A percentile compares a stretch with the other conserved stretches of the same genome.
Evolutionary conservation across 2,888 invertebrate genomes (phyloP).

Genomic region (Pachliopta kotzebuea): DNA sequence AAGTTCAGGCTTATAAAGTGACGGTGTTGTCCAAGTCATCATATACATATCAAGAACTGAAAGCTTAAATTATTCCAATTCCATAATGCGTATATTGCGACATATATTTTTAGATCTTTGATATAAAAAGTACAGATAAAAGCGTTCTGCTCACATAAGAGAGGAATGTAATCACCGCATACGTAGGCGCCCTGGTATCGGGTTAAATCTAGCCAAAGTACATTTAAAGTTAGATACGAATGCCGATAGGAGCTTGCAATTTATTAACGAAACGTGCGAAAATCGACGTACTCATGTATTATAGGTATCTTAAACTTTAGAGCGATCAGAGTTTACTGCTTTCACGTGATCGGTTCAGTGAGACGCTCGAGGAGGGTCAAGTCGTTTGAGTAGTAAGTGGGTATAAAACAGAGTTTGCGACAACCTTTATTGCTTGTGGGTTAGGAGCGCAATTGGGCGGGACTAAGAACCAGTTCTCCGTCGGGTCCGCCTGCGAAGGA

Average conservation of each 20-base stretch:
- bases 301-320: constrained; percentile 49
- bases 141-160: constrained; percentile 34
- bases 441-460: constrained; percentile 82
- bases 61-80: no score
- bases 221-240: constrained; percentile 47
- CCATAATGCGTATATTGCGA: no score
- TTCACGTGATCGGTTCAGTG: constrained; percentile 54
- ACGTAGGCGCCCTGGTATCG: constrained; percentile 29
- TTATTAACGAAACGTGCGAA: constrained; percentile 70
- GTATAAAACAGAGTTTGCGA: constrained; percentile 50
- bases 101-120: no score
- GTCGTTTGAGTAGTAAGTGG: constrained; percentile 45
- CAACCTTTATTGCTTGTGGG: constrained; percentile 62
- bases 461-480: constrained; percentile 83
- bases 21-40: no score
- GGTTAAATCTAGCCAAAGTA: constrained; percentile 47
- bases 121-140: constrained; percentile 42
- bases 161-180: constrained; percentile 28
- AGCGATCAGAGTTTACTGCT: constrained; percentile 48
- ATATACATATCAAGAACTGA: no score
- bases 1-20: background rate
- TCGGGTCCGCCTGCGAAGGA: constrained; percentile 74
- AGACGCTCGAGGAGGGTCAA: constrained; percentile 42
- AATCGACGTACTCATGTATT: constrained; percentile 56
- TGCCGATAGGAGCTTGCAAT: constrained; percentile 59